Percentiles rank a stretch among this genome's conserved stretches.
These are phyloP conservation scores for Oreocharis arfaki DNA, from an alignment of 2,113 vertebrate genomes.

Conservation along the genomic window DNA sequence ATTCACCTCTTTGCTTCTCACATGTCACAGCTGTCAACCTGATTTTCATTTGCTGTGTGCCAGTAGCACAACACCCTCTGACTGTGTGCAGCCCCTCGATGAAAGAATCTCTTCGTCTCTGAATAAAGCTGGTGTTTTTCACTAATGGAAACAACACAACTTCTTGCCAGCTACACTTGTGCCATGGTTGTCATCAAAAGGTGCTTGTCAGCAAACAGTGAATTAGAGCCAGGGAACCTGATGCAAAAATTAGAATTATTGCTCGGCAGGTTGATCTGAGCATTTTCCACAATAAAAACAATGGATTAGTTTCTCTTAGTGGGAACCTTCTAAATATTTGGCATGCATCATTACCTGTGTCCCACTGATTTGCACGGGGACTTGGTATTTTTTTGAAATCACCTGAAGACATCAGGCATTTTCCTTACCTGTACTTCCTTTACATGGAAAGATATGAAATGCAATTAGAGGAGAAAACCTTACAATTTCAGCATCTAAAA, in stretches of 20 bases:
- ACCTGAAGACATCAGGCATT: neutral
- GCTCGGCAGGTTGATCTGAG: neutral
- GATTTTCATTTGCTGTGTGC: neutral
- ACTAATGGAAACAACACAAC: fast-evolving
- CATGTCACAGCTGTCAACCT: neutral
- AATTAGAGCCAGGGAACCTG: neutral
- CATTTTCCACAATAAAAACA: neutral
- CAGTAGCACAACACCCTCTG: neutral
- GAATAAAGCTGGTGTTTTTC: neutral
- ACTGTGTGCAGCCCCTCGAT: neutral
- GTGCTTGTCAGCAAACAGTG: neutral
- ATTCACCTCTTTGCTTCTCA: neutral
- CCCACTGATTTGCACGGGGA: neutral
- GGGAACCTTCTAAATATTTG: neutral
- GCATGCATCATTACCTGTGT: neutral
- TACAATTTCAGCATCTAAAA: neutral
- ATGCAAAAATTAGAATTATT: neutral
- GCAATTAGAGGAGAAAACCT: neutral
- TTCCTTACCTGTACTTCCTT: neutral
- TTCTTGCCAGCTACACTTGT: neutral
- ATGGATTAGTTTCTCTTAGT: neutral
- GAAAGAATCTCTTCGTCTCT: neutral
- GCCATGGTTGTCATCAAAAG: neutral
- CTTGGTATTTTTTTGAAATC: neutral
- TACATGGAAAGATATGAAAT: neutral